Conservation (phyloP, 2,113 vertebrate species). For the Varanus salvator region DNA sequence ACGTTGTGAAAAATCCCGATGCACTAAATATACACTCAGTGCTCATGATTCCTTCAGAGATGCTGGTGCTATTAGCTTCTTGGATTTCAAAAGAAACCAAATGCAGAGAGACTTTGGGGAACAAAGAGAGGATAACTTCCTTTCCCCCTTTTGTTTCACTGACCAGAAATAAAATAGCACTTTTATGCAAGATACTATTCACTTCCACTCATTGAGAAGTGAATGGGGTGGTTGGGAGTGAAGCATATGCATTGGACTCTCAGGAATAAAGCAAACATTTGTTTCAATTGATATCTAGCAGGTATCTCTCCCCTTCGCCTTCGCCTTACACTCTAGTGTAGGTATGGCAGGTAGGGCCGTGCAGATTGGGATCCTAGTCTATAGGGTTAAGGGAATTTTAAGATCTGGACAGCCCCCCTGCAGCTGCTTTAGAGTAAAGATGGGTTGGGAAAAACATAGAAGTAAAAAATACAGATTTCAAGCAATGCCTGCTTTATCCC, state of each 20-base stretch:
- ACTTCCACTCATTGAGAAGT: neutral
- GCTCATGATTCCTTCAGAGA: constrained; percentile 32
- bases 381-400: no score
- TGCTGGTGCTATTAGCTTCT: constrained; percentile 18
- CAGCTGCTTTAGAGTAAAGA: no score
- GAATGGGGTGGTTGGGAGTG: neutral
- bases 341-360: no score
- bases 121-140: constrained; percentile 23
- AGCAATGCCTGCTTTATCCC: no score
- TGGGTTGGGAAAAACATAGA: no score
- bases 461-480: no score
- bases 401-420: no score
- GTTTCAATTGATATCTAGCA: no score
- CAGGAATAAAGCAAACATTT: neutral
- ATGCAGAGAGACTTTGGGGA: neutral
- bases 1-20: neutral
- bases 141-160: constrained; percentile 37
- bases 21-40: neutral
- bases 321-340: no score
- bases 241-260: neutral
- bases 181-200: constrained; percentile 7
- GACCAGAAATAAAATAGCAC: neutral
- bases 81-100: constrained; percentile 36
- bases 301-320: no score
- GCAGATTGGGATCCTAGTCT: no score